Evolutionary conservation across 1,140 invertebrate genomes (phyloP), one percentile per base, ranked within the genome.

Genomic region (Dysdera silvatica): DNA sequence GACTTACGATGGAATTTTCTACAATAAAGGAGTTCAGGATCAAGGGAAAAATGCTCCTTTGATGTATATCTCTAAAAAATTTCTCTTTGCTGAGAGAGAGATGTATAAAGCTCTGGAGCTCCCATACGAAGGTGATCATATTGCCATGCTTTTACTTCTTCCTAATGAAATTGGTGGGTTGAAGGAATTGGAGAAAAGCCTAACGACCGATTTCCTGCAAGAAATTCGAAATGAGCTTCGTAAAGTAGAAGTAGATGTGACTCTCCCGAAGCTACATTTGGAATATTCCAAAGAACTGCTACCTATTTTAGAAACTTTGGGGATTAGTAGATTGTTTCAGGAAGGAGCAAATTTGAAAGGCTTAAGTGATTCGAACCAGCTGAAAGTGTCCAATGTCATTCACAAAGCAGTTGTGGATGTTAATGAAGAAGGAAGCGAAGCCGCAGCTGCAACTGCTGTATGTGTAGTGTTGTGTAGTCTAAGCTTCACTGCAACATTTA

Each of bases 191-290:
- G 79, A 84, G 67, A 68, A 71, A 0, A 68, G 67, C 1, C 54
- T 89, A 2, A 80, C 74, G 0, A 66, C 77, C 0, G 74, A 77
- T 0, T 71, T 75, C 7, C 68, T 89, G 4, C 59, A 69, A 20
- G 47, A 65, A 26, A 35, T 23, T 5, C 6, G 62, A 4, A 61
- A 58, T 16, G 31, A 49, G 23, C 16, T 60, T 45, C 33, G 49
- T 32, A 60, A 24, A 54, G 68, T 75, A 1, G 71, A 78, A 2
- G 81, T 88, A 0, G 79, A 84, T 16, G 78, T 89, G 0, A 79
- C 74, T 14, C 71, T 91, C 4, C 89, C 89, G 0, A 87, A 85
- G 72, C 90, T 91, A 71, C 81, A 84, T 66, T 86, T 89, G 65
- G 83, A 87, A 47, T 51, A 48, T 31, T 32, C 28, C 23, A 60